Evolutionary conservation across 2,888 invertebrate species (phyloP), one percentile per base, ranked within the genome.

Genomic region (Lutraria lutraria): DNA sequence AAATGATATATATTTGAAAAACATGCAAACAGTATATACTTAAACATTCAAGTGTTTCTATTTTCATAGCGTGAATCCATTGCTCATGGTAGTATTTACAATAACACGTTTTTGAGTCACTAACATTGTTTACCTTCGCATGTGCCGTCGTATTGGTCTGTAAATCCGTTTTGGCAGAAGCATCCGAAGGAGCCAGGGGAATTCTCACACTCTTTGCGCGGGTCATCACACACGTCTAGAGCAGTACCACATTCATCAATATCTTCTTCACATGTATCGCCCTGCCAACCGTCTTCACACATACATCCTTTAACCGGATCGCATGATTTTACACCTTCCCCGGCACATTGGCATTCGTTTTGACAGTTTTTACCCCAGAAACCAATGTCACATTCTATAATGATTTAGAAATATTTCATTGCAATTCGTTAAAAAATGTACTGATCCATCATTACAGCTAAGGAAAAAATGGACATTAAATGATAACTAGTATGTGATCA

Each of bases 211-310:
- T 25, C 25, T 56, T 56, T 81, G 19, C 56, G 12, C 0, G 81
- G 29, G 31, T 81, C 81, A 19, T 56, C 31, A 16, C 81, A 81
- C 19, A 56, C 31, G 25, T 81, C 25, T 0, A 54, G 13, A 0
- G 6, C 1, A n/a, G 12, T 15, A 19, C n/a, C 8, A 31, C 83
- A 68, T 68, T 83, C 83, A 68, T 83, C 19, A 4, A 81, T 34
- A 16, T 83, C 79, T 10, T 72, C 76, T 29, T 83, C 54, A 83
- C 85, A 88, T n/a, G 53, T 84, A 15, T 68, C 85, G 0, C 93
- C 93, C 15, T 76, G 85, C 92, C 92, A 93, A 1, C 93, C 93
- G 15, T 72, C 72, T 10, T 54, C 56, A 88, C 93, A 93, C 8
- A 90, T 88, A 88, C 93, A 93, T 0, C 93, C 93, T 4, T 52